Evolutionary conservation across 2,113 vertebrate genomes (phyloP).

Genomic region (Aptenodytes patagonicus): DNA sequence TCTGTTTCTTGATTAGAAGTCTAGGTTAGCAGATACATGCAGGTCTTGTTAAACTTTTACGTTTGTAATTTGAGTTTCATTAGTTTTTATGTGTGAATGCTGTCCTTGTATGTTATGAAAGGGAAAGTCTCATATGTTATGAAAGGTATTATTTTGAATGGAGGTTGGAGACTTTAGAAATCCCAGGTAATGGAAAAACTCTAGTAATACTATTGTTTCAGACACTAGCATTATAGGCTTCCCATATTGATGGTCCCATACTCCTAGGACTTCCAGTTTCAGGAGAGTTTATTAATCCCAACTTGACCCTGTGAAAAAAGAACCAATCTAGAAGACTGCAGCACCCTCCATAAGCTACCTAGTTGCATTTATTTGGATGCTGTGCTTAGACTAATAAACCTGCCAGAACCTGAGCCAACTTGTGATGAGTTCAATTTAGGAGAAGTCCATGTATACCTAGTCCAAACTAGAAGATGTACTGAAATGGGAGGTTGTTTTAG

Average conservation of each 20-base stretch:
- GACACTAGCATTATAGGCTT: neutral
- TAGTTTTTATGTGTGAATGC: neutral
- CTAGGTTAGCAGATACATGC: neutral
- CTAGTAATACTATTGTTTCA: neutral
- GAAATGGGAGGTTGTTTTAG: neutral
- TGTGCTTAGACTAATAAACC: neutral
- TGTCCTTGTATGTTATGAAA: neutral
- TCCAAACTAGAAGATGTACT: neutral
- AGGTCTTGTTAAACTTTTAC: neutral
- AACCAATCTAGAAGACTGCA: neutral
- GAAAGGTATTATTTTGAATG: neutral
- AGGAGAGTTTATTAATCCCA: neutral
- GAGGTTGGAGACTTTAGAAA: neutral
- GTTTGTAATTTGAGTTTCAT: neutral
- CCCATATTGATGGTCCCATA: neutral
- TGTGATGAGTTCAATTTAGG: neutral
- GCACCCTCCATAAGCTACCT: neutral
- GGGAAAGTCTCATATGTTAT: neutral
- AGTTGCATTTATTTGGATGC: neutral
- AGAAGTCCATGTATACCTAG: neutral
- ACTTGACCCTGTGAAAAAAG: neutral
- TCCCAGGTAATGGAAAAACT: neutral
- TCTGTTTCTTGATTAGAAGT: neutral
- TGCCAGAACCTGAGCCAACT: neutral
- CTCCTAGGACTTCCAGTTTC: neutral